Conservation (phyloP, 2,888 invertebrate species). For the Drosophila borborema region DNA sequence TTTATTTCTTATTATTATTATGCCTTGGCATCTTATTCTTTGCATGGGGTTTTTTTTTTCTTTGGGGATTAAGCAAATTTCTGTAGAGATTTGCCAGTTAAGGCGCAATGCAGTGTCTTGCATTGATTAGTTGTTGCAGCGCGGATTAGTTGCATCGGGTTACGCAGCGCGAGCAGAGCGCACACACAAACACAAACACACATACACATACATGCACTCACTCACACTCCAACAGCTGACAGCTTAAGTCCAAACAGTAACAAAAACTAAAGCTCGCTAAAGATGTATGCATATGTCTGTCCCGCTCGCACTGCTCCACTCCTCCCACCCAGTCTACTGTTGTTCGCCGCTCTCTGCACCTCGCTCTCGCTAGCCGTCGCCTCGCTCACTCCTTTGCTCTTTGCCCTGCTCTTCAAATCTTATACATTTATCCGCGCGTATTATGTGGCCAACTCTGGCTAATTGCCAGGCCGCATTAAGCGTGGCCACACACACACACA, state of each 20-base stretch:
- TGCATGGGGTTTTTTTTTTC: slow-evolving; percentile 23
- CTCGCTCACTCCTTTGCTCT: not conserved
- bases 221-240: slow-evolving; percentile 53
- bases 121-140: slow-evolving; percentile 52
- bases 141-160: slow-evolving; percentile 61
- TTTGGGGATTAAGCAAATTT: slow-evolving; percentile 81
- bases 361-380: not conserved
- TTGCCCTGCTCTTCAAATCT: slow-evolving; percentile 74
- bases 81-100: slow-evolving; percentile 70
- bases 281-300: slow-evolving; percentile 24
- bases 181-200: slow-evolving; percentile 37
- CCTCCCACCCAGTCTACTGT: not conserved
- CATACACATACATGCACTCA: slow-evolving; percentile 30
- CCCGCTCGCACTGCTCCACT: not conserved
- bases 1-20: slow-evolving; percentile 25
- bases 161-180: slow-evolving; percentile 49
- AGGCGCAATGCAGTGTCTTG: slow-evolving; percentile 17
- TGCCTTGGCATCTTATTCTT: slow-evolving; percentile 55
- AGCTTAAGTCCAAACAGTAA: slow-evolving; percentile 71
- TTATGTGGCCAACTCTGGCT: slow-evolving; percentile 84
- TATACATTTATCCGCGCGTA: slow-evolving; percentile 83
- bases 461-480: slow-evolving; percentile 81
- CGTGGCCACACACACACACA: slow-evolving; percentile 39
- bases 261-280: slow-evolving; percentile 50
- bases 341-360: not conserved